phyloP scores from a whole-genome alignment of 2,797 vertebrate species.

The Petrocephalus sullivani region DNA sequence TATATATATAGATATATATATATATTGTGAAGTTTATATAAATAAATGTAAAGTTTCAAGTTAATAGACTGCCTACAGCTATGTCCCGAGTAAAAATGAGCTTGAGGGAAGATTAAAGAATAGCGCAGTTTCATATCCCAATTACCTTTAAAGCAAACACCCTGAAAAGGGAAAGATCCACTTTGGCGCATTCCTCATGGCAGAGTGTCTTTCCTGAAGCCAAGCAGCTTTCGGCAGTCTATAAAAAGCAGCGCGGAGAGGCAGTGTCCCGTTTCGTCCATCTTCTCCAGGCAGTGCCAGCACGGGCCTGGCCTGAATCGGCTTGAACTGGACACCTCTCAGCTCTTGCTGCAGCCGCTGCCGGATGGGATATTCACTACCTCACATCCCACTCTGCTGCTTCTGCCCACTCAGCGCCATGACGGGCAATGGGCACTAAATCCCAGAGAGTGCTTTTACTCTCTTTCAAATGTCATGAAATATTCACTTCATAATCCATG shows the following conservation, averaged over 20 bases:
- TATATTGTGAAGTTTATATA: neutral
- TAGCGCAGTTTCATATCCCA: neutral
- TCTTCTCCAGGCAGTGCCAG: neutral
- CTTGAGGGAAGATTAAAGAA: neutral
- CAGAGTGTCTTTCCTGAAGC: neutral
- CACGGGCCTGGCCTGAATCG: neutral
- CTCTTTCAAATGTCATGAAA: slow-evolving; percentile 62
- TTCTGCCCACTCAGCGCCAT: neutral
- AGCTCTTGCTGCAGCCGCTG: neutral
- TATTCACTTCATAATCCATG: slow-evolving; percentile 57
- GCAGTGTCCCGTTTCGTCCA: neutral
- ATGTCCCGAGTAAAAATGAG: neutral
- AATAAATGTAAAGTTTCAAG: neutral
- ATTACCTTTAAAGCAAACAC: neutral
- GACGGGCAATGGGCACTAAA: slow-evolving; percentile 4
- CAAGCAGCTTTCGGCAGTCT: neutral
- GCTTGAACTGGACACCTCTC: neutral
- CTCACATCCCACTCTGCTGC: neutral
- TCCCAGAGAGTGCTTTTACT: slow-evolving; percentile 43
- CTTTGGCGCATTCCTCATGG: slow-evolving; percentile 1
- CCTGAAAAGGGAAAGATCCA: neutral
- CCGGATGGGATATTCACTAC: neutral
- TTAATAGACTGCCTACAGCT: neutral
- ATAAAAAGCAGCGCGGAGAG: neutral
- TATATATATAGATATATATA: neutral